These are phyloP conservation scores for Empis livida DNA, from an alignment of 2,888 invertebrate genomes.

Conservation along the genomic window DNA sequence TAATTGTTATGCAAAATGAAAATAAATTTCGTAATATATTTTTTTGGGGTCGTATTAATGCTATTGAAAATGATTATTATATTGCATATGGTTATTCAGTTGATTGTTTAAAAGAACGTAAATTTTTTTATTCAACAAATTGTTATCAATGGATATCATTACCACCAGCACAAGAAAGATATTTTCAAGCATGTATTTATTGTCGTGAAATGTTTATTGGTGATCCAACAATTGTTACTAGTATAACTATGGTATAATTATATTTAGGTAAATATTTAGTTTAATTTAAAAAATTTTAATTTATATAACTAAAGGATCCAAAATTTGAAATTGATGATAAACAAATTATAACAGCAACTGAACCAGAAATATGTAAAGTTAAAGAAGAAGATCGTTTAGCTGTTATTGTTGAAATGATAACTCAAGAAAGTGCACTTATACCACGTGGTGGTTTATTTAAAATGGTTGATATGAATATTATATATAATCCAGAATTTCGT, in stretches of 20 bases:
- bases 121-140: constrained; percentile 65
- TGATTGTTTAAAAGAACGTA: constrained; percentile 58
- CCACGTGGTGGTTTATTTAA: constrained; percentile 69
- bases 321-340: constrained; percentile 37
- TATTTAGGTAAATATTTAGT: not conserved
- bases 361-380: constrained; percentile 41
- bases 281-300: not conserved
- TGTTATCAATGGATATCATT: constrained; percentile 54
- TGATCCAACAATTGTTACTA: constrained; percentile 23
- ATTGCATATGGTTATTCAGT: constrained; percentile 65
- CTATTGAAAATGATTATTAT: constrained; percentile 64
- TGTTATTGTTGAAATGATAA: constrained; percentile 55
- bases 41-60: constrained; percentile 78
- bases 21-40: constrained; percentile 71
- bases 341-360: constrained; percentile 32
- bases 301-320: constrained; percentile 32
- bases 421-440: constrained; percentile 60
- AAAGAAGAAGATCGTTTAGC: constrained; percentile 71
- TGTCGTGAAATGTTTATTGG: constrained; percentile 26
- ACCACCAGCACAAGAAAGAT: constrained; percentile 35
- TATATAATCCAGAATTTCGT: constrained; percentile 57
- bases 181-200: constrained; percentile 26
- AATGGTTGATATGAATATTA: constrained; percentile 54
- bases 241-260: constrained; percentile 24
- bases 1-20: constrained; percentile 66